These are phyloP conservation scores for Erebia aethiops DNA, from an alignment of 2,888 invertebrate species.

Conservation along the genomic window DNA sequence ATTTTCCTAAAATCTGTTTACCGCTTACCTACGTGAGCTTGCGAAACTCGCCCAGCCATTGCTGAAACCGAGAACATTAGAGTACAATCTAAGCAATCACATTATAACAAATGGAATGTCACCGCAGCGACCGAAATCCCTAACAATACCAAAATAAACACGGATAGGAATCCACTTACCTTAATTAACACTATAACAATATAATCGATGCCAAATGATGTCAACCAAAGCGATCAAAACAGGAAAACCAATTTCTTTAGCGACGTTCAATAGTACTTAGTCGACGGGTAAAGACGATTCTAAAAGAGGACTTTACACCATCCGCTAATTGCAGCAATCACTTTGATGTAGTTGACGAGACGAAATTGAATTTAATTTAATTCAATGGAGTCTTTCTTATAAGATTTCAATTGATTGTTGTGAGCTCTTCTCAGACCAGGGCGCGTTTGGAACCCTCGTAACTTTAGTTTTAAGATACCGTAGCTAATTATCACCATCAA, in stretches of 20 bases:
- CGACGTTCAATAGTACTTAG: constrained; percentile 73
- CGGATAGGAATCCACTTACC: constrained; percentile 70
- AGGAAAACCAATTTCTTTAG: constrained; percentile 68
- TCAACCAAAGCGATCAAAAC: constrained; percentile 40
- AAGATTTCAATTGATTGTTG: background rate
- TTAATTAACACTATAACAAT: constrained; percentile 59
- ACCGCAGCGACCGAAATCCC: constrained; percentile 44
- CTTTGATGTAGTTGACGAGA: constrained; percentile 79
- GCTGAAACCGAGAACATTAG: constrained; percentile 34
- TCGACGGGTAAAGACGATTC: constrained; percentile 64
- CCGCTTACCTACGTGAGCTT: constrained; percentile 32
- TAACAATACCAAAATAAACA: constrained; percentile 34
- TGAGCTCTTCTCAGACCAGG: too few relatives aligned
- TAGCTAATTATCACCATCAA: too few relatives aligned
- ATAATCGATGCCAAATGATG: constrained; percentile 58
- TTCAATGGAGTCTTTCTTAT: background rate
- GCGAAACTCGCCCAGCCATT: constrained; percentile 36
- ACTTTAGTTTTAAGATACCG: too few relatives aligned
- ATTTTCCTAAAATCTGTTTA: constrained; percentile 39
- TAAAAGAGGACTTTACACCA: constrained; percentile 76
- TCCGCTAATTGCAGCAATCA: constrained; percentile 82
- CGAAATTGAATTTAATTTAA: constrained; percentile 59
- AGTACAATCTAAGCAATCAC: constrained; percentile 38
- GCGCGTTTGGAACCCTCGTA: too few relatives aligned
- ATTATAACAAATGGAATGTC: constrained; percentile 43